Evolutionary conservation across 2,888 invertebrate genomes (phyloP).

Genomic region (Eupithecia exiguata): DNA sequence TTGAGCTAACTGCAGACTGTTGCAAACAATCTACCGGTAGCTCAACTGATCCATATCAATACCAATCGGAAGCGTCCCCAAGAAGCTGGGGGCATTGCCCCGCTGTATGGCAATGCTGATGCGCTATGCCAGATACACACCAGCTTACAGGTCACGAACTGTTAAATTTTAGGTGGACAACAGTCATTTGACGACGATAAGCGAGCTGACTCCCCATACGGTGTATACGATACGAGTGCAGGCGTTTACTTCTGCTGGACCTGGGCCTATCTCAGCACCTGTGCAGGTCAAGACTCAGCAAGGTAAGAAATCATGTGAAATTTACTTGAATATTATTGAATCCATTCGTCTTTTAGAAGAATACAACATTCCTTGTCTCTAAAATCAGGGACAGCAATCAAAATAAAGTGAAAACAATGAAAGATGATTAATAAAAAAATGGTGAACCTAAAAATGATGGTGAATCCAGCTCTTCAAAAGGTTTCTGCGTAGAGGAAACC

Average conservation of each 20-base stretch:
- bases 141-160: too few species aligned
- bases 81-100: too few species aligned
- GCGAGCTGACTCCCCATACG: constrained; percentile 94
- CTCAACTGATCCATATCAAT: too few species aligned
- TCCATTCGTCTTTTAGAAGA: background rate
- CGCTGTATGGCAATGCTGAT: too few species aligned
- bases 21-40: too few species aligned
- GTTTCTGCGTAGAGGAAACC: background rate
- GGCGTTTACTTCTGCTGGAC: constrained; percentile 96
- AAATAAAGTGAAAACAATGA: background rate
- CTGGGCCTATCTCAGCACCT: constrained; percentile 97
- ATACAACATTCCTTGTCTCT: background rate
- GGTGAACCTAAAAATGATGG: too few species aligned
- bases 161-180: constrained; percentile 87
- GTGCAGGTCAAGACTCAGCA: constrained; percentile 99
- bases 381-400: background rate
- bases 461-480: background rate
- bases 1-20: too few species aligned
- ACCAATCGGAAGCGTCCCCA: too few species aligned
- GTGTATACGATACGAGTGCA: constrained; percentile 98
- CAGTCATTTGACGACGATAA: constrained; percentile 95
- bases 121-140: too few species aligned
- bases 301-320: constrained; percentile 82
- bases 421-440: background rate
- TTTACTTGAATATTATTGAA: background rate